Conservation (phyloP, 2,888 invertebrate species). For the Stenotaenia linearis region DNA sequence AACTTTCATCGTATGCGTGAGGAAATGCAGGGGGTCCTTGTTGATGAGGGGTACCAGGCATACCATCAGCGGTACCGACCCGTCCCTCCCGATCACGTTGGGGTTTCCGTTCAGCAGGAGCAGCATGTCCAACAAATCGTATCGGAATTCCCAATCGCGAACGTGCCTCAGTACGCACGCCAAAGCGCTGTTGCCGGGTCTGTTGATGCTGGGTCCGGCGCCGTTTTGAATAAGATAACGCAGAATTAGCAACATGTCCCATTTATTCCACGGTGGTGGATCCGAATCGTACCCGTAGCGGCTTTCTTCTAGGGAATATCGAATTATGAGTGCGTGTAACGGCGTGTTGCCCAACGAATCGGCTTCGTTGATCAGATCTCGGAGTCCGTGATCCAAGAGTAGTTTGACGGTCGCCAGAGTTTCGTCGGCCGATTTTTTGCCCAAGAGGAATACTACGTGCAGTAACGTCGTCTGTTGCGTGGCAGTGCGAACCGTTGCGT, state of each 20-base stretch:
- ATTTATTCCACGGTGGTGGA: constrained; percentile 59
- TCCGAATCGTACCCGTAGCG: constrained; percentile 57
- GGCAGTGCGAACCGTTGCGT: constrained; percentile 62
- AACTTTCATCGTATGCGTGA: constrained; percentile 68
- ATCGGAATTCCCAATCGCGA: constrained; percentile 62
- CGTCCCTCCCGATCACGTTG: constrained; percentile 64
- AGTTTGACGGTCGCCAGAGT: constrained; percentile 63
- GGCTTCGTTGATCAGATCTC: constrained; percentile 49
- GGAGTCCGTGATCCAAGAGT: constrained; percentile 65
- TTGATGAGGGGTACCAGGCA: constrained; percentile 67
- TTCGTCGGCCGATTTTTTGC: constrained; percentile 64
- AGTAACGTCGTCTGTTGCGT: constrained; percentile 62
- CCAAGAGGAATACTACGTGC: constrained; percentile 57
- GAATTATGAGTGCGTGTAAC: constrained; percentile 57
- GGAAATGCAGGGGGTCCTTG: constrained; percentile 65
- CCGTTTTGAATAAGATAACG: constrained; percentile 54
- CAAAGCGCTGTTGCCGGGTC: constrained; percentile 62
- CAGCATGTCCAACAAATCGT: constrained; percentile 57
- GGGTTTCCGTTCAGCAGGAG: constrained; percentile 59
- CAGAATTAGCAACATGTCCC: constrained; percentile 66
- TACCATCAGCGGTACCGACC: constrained; percentile 67
- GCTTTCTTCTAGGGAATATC: constrained; percentile 63
- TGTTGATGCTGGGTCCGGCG: constrained; percentile 63
- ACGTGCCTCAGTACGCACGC: constrained; percentile 64
- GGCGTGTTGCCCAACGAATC: constrained; percentile 69